phyloP scores from a whole-genome alignment of 2,113 vertebrate genomes.

The Sinocyclocheilus grahami region DNA sequence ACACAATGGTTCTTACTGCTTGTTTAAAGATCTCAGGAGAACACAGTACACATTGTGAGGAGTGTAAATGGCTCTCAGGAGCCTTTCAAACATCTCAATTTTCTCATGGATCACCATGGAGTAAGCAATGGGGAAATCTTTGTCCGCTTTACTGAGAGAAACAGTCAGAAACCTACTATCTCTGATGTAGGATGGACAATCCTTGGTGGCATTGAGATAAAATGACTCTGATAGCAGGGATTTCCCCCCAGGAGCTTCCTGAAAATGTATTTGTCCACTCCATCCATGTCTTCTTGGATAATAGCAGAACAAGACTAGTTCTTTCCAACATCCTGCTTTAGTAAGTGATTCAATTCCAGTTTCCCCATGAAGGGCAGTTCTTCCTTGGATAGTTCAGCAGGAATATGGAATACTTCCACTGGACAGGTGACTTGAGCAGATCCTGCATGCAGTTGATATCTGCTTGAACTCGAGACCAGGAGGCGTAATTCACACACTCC shows the following conservation, averaged over 20 bases:
- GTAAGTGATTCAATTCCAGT: conserved; percentile 32
- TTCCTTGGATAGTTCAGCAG: conserved; percentile 26
- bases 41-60: no score
- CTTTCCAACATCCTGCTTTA: conserved; percentile 47
- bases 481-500: no score
- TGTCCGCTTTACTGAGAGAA: conserved; percentile 82
- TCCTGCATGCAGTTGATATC: no score
- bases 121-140: conserved; percentile 83
- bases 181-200: conserved; percentile 77
- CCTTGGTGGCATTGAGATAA: conserved; percentile 78
- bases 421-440: no score
- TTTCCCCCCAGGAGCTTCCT: conserved; percentile 60
- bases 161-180: conserved; percentile 75
- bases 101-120: conserved; percentile 92
- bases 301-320: conserved; percentile 75
- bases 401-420: background rate
- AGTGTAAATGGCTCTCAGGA: conserved; percentile 64
- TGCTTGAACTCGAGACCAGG: no score
- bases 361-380: conserved; percentile 20
- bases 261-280: conserved; percentile 58
- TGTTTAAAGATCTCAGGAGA: no score
- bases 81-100: conserved; percentile 90
- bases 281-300: conserved; percentile 70
- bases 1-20: no score
- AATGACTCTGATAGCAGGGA: conserved; percentile 57